These are phyloP conservation scores for Mimas tiliae DNA, from an alignment of 2,888 invertebrate species.

Conservation along the genomic window DNA sequence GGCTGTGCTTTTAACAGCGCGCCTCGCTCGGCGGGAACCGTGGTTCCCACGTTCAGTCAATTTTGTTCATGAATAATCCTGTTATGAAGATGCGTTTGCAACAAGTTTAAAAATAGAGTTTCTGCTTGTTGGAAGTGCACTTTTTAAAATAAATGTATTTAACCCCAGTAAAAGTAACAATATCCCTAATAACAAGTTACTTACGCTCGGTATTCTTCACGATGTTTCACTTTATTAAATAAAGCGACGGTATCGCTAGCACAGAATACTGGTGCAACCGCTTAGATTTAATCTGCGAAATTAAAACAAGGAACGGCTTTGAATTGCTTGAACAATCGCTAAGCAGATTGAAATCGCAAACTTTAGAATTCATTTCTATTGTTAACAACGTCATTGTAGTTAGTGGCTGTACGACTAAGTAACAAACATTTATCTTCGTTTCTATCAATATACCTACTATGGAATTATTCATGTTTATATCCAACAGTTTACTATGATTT, in stretches of 20 bases:
- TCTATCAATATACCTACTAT: not conserved
- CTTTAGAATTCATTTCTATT: slow-evolving; percentile 55
- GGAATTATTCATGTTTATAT: no score
- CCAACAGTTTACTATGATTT: no score
- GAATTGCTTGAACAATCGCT: slow-evolving; percentile 49
- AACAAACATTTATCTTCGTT: not conserved
- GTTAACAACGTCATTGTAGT: slow-evolving; percentile 28
- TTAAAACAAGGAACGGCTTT: slow-evolving; percentile 48
- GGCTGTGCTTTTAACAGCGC: no score
- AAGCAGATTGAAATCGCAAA: slow-evolving; percentile 57
- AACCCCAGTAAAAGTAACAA: not conserved
- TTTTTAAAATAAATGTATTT: not conserved
- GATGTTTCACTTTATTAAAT: slow-evolving; percentile 35
- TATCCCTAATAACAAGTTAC: not conserved
- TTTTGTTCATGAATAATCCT: no score
- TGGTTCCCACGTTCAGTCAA: no score
- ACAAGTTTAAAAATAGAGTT: no score
- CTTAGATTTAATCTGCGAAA: slow-evolving; percentile 51
- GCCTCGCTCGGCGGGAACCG: no score
- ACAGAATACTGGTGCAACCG: slow-evolving; percentile 37
- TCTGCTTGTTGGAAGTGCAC: no score
- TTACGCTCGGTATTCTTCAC: not conserved
- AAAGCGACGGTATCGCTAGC: slow-evolving; percentile 42
- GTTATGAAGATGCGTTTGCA: no score
- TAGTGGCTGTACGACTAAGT: not conserved